These are phyloP conservation scores for Planococcus citri DNA, from an alignment of 1,140 invertebrate genomes.

Conservation along the genomic window DNA sequence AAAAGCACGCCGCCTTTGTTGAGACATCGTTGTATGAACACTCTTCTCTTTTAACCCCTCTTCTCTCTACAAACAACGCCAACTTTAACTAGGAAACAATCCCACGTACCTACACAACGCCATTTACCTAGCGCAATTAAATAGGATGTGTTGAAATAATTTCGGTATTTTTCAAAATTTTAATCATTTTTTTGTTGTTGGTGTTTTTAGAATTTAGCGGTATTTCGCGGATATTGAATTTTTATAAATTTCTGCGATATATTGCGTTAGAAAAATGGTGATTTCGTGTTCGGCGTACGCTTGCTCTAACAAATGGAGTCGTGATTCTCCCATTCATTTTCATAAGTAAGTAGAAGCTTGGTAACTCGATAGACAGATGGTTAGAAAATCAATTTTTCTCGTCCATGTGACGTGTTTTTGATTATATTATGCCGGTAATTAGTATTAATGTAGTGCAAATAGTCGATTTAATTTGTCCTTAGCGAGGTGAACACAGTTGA, in stretches of 20 bases:
- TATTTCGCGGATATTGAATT: not conserved
- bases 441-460: too few relatives aligned
- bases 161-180: not conserved
- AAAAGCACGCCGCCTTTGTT: too few relatives aligned
- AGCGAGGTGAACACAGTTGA: not conserved
- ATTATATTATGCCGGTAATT: too few relatives aligned
- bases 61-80: not conserved
- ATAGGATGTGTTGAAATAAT: not conserved
- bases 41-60: not conserved
- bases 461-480: too few relatives aligned
- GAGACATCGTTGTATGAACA: not conserved
- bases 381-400: too few relatives aligned
- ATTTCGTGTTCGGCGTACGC: conserved; percentile 8
- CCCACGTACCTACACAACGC: not conserved
- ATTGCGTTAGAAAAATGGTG: not conserved
- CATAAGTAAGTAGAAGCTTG: not conserved
- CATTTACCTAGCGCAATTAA: not conserved
- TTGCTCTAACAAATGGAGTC: conserved; percentile 11
- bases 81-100: not conserved
- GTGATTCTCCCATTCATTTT: conserved; percentile 2
- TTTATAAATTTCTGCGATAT: too few relatives aligned
- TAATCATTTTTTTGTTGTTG: not conserved
- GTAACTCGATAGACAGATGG: too few relatives aligned
- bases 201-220: not conserved
- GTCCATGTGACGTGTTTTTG: too few relatives aligned